Percentiles rank a stretch among this genome's conserved stretches.
phyloP scores from a whole-genome alignment of 2,797 vertebrate species.

The Dromococcyx pavoninus region DNA sequence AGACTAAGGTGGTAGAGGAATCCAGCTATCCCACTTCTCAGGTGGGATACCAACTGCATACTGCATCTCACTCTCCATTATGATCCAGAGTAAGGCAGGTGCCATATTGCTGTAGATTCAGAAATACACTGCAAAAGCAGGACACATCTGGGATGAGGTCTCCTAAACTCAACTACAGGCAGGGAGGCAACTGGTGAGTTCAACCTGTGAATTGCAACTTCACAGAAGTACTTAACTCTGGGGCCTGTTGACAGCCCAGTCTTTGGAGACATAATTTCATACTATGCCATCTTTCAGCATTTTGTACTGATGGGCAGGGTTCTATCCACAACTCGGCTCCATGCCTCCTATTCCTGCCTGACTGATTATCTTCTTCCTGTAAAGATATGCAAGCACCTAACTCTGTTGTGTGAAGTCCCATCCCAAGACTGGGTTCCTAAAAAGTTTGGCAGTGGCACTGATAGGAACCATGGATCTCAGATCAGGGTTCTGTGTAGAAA shows the following conservation, averaged over 20 bases:
- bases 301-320: background rate
- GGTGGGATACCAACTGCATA: background rate
- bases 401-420: background rate
- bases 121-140: background rate
- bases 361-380: background rate
- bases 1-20: background rate
- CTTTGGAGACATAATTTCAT: background rate
- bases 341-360: background rate
- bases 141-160: background rate
- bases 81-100: background rate
- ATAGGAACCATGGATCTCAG: background rate
- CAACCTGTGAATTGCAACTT: background rate
- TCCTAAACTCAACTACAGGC: background rate
- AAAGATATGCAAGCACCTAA: background rate
- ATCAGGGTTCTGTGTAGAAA: background rate
- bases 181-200: background rate
- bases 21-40: background rate
- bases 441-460: background rate
- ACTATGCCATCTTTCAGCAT: background rate
- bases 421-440: background rate
- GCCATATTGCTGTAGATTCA: background rate
- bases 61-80: accelerated
- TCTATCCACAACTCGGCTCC: background rate
- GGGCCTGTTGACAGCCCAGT: background rate
- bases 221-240: background rate